Evolutionary conservation across 1,140 invertebrate species (phyloP).

Genomic region (Oscheius sp.): DNA sequence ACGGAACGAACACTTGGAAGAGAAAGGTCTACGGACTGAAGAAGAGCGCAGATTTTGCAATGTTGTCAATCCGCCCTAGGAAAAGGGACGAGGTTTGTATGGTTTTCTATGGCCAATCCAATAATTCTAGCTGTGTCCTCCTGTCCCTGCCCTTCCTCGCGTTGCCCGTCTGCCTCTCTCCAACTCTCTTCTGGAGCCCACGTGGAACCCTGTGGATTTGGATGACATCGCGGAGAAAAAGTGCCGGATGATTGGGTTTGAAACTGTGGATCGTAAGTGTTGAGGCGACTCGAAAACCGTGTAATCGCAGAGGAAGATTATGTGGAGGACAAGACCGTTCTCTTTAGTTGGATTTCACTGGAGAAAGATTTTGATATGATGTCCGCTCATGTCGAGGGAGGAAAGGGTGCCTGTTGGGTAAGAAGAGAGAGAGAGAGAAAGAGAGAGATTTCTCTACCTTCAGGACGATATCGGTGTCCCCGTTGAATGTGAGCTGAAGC

Average conservation of each 20-base stretch:
- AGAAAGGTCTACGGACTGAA: background rate
- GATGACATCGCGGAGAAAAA: background rate
- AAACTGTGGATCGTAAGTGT: background rate
- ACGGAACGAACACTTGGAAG: background rate
- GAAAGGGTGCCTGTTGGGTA: background rate
- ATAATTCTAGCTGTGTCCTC: background rate
- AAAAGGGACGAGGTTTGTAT: background rate
- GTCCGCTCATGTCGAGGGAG: background rate
- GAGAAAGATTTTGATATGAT: background rate
- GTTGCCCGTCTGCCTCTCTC: background rate
- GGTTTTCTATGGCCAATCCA: background rate
- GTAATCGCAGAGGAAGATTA: background rate
- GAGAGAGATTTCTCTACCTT: background rate
- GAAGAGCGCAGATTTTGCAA: background rate
- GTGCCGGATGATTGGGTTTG: background rate
- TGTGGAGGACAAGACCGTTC: background rate
- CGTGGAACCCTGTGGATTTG: background rate
- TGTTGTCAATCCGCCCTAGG: background rate
- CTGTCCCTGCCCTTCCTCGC: background rate
- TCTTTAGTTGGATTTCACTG: background rate
- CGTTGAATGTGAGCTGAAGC: background rate
- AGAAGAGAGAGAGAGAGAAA: background rate
- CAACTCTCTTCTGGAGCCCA: background rate
- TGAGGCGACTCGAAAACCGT: background rate
- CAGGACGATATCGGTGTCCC: background rate